Conservation (phyloP, 2,113 vertebrate genomes). For the Prinia subflava region DNA sequence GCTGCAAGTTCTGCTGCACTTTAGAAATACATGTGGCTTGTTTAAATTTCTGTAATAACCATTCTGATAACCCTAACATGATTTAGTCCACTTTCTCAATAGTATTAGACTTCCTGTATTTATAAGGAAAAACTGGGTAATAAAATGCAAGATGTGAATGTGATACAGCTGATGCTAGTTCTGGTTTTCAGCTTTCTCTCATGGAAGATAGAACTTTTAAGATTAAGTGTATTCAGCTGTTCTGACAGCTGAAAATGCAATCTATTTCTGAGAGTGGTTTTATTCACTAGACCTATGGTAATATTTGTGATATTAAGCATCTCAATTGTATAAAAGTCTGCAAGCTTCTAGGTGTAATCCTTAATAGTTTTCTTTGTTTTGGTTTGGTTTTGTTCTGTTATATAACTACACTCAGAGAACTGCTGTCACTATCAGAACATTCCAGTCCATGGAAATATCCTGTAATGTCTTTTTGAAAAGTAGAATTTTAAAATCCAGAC, state of each 20-base stretch:
- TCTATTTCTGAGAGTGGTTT: neutral
- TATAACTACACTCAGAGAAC: neutral
- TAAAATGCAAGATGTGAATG: neutral
- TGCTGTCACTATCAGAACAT: neutral
- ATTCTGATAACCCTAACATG: neutral
- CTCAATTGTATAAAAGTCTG: neutral
- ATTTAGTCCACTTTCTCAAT: neutral
- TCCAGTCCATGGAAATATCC: neutral
- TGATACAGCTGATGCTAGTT: neutral
- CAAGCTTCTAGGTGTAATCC: neutral
- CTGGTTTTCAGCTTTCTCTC: neutral
- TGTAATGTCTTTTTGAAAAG: neutral
- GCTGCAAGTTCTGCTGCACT: neutral
- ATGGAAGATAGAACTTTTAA: neutral
- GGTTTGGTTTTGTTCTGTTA: neutral
- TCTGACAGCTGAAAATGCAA: neutral
- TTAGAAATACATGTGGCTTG: accelerated
- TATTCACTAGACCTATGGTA: neutral
- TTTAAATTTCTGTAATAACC: neutral
- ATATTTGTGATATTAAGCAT: neutral
- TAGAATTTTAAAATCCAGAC: neutral
- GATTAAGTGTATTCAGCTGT: neutral
- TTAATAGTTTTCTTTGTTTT: neutral
- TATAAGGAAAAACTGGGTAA: neutral
- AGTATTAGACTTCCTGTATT: neutral